These are phyloP conservation scores for Mungos mungo DNA, from an alignment of 2,113 vertebrate genomes.

Conservation along the genomic window DNA sequence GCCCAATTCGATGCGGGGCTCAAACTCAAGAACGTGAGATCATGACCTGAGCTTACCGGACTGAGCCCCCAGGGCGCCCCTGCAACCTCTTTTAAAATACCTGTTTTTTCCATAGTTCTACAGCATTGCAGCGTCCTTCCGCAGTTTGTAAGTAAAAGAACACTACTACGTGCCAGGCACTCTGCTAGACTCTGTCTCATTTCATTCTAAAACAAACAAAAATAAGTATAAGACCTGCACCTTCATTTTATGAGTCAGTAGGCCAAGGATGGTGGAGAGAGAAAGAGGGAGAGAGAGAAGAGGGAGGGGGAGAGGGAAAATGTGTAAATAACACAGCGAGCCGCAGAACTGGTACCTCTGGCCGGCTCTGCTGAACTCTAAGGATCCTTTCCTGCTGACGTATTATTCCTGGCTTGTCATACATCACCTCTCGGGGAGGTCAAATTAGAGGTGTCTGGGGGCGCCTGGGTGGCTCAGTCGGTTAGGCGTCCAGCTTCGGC, in stretches of 20 bases:
- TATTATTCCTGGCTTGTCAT: neutral
- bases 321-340: neutral
- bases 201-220: neutral
- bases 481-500: too few species aligned
- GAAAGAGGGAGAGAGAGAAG: fast-evolving
- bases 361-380: neutral
- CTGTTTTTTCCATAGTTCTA: neutral
- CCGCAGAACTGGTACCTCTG: neutral
- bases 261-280: neutral
- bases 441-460: neutral
- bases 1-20: too few species aligned
- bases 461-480: too few species aligned
- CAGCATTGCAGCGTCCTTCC: neutral
- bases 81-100: neutral
- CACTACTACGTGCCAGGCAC: neutral
- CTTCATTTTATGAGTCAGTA: neutral
- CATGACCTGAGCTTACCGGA: too few species aligned
- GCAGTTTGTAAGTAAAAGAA: neutral
- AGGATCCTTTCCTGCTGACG: neutral
- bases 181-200: neutral
- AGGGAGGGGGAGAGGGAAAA: neutral
- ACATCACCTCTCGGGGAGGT: neutral
- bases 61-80: too few species aligned
- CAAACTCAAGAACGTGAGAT: too few species aligned
- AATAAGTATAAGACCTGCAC: neutral